Conservation (phyloP, 2,797 vertebrate species). For the Sebastiscus tertius region DNA sequence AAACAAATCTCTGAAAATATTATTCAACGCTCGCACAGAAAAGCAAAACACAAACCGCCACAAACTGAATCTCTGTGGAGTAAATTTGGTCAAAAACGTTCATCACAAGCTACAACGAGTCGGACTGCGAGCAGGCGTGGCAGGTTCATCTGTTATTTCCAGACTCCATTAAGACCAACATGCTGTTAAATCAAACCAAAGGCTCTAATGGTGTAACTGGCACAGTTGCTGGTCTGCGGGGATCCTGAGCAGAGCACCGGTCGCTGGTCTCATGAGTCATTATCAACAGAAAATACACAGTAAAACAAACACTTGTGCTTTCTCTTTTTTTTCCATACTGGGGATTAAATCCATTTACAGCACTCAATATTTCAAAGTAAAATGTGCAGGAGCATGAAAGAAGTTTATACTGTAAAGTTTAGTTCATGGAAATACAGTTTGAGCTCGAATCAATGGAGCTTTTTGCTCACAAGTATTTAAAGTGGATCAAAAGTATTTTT, state of each 20-base stretch:
- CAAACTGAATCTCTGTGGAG: not conserved
- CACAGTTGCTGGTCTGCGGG: slow-evolving; percentile 34
- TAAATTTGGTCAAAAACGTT: slow-evolving; percentile 21
- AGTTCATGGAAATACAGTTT: not conserved
- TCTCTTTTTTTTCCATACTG: not conserved
- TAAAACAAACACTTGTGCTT: slow-evolving; percentile 15
- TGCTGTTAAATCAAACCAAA: slow-evolving; percentile 6
- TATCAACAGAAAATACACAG: slow-evolving; percentile 42
- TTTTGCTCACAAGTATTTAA: slow-evolving; percentile 6
- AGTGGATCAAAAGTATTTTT: not conserved
- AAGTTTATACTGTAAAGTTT: not conserved
- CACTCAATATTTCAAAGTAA: slow-evolving; percentile 12
- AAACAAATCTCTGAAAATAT: slow-evolving; percentile 21
- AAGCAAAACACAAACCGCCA: slow-evolving; percentile 6
- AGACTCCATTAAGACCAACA: slow-evolving; percentile 35
- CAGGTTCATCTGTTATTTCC: slow-evolving; percentile 5
- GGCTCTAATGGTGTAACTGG: slow-evolving; percentile 56
- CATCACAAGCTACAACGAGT: not conserved
- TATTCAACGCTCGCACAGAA: not conserved
- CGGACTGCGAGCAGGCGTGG: not conserved
- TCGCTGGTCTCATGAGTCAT: slow-evolving; percentile 33
- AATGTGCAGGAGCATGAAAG: slow-evolving; percentile 20
- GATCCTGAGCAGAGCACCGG: slow-evolving; percentile 45
- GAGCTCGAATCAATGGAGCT: not conserved
- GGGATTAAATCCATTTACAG: slow-evolving; percentile 26